Conservation (phyloP, 2,888 invertebrate genomes). For the Eupithecia exiguata region DNA sequence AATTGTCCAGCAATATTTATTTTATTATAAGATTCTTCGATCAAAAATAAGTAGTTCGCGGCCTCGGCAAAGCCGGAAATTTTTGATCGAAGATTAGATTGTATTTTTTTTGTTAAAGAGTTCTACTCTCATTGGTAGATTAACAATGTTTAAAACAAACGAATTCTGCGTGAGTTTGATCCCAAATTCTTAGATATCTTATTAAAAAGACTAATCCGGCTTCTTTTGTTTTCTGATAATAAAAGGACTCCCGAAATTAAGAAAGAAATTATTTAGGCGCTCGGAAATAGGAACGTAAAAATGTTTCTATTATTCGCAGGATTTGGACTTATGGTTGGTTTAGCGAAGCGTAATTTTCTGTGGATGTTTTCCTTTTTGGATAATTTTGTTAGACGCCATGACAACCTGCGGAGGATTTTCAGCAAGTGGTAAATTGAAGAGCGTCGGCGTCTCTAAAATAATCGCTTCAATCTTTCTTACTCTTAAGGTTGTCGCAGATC, state of each 20-base stretch:
- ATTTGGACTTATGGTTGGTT: neutral
- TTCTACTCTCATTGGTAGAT: too few relatives aligned
- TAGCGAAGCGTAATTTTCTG: neutral
- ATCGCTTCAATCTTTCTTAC: neutral
- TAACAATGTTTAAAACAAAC: too few relatives aligned
- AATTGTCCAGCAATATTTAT: too few relatives aligned
- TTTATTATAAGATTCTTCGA: too few relatives aligned
- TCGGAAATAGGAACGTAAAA: neutral
- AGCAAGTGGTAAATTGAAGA: neutral
- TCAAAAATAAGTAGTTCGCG: too few relatives aligned
- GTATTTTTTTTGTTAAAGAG: too few relatives aligned
- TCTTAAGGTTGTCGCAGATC: too few relatives aligned
- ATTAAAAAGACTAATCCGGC: conserved; percentile 33
- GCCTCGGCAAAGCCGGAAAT: too few relatives aligned
- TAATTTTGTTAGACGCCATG: neutral
- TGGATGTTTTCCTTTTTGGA: neutral
- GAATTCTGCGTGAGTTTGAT: neutral
- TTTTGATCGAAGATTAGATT: too few relatives aligned
- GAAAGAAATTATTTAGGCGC: conserved; percentile 30
- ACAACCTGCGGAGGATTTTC: neutral
- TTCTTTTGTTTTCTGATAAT: conserved; percentile 36
- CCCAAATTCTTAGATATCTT: conserved; percentile 24
- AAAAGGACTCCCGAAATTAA: conserved; percentile 38
- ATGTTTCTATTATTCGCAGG: conserved; percentile 10
- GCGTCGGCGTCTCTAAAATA: neutral